Conservation (phyloP, 2,888 invertebrate genomes). For the Bombylius discolor region DNA sequence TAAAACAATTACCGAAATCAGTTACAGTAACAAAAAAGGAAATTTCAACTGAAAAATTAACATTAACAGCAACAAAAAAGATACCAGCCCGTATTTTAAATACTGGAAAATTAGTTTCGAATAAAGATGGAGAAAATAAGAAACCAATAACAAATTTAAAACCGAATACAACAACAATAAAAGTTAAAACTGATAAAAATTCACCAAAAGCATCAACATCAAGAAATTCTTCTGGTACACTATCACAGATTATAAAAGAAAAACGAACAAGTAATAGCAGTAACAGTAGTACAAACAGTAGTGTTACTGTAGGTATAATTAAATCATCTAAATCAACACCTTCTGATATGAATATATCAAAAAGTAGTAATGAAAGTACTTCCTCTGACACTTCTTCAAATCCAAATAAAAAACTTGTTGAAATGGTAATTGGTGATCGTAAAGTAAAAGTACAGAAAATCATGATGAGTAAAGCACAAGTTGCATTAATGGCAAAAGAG, state of each 20-base stretch:
- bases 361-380: background rate
- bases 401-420: constrained; percentile 15
- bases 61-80: background rate
- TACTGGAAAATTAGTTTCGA: background rate
- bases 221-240: background rate
- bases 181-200: background rate
- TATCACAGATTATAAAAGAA: background rate
- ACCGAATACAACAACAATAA: background rate
- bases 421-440: constrained; percentile 48
- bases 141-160: background rate
- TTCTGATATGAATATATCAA: background rate
- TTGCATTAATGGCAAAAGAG: constrained; percentile 50
- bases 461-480: constrained; percentile 52
- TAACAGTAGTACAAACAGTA: background rate
- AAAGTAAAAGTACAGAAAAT: constrained; percentile 52
- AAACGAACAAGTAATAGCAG: background rate
- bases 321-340: background rate
- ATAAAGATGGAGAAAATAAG: background rate
- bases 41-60: background rate
- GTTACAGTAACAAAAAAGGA: constrained; percentile 12
- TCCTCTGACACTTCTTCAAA: background rate
- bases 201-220: background rate
- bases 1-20: constrained; percentile 8
- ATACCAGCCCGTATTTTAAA: background rate
- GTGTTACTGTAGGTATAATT: too few species aligned